Evolutionary conservation across 1,140 invertebrate species (phyloP), one percentile per base, ranked within the genome.

Genomic region (Panagrolaimus sp.): DNA sequence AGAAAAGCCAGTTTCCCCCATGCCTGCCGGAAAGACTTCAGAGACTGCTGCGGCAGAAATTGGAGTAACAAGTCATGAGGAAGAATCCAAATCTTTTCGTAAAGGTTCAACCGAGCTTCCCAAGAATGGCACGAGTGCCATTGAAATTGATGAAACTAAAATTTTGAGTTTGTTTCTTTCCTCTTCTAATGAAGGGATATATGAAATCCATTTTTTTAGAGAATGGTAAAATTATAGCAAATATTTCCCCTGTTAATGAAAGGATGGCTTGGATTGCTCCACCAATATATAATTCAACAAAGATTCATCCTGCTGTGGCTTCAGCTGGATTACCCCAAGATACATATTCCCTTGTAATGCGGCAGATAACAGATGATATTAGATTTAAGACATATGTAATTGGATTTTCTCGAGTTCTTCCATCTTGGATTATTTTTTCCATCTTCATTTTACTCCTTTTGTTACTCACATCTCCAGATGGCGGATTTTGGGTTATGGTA

Each of bases 351-450:
- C 4, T 16, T 13, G 16, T 69, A 38, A 66, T 69, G 38, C 63
- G 61, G 20, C 38, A 16, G 8, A 67, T 69, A 11, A 69, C 67
- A 1, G 27, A 46, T 8, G 67, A 69, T n/a, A 45, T 66, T 9
- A 23, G 67, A 45, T 69, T 69, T 43, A 67, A 46, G 67, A 67
- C 8, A 38, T 75, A 75, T 48, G 38, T 42, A 13, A 38, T 76
- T 38, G 45, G 74, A 13, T 77, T 79, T 65, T 77, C 74, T 14
- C 74, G 74, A 23, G 61, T 76, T 20, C 20, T 78, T 0, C 74
- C 74, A 47, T 53, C 73, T 20, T 75, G 74, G 74, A 23, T 75
- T 23, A 42, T 75, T 0, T 61, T 67, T 62, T 75, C 74, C 16
- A 65, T 75, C 25, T 31, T 75, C 27, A 46, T 75, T 42, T 65